Evolutionary conservation across 64 coral and sea anemone species (phyloP), one percentile per base, ranked within the genome.

Genomic region (Hydrozoanthus tunicans): DNA sequence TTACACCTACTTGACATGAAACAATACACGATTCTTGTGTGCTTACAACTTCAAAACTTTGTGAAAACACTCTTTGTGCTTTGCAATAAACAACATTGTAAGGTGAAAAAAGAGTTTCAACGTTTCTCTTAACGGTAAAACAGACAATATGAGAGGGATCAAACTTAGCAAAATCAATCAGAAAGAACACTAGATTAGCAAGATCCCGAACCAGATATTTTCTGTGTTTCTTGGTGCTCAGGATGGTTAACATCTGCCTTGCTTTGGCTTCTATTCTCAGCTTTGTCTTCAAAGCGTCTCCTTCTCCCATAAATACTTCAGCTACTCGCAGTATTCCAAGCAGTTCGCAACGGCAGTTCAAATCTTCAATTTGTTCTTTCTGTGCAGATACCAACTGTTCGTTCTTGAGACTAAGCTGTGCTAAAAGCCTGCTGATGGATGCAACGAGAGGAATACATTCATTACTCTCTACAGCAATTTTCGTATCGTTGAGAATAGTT

Each of bases 121-220:
- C 20, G 20, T 71, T 24, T 71, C 4, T 71, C 68, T 11, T 71
- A 17, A 71, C 68, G 23, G 10, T 71, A 17, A 71, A 71, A 4
- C 68, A 17, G 68, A 71, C 17, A 14, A 71, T 14, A 7, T 3
- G 68, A n/a, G 68, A 71, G 23, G 68, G 68, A 4, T 71, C 17
- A 71, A 71, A 6, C 68, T 24, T 71, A 5, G 15, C 68, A 70
- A 70, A 70, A 13, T 70, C 68, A 24, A 70, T 70, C 20, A 70
- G n/a, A 70, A 8, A 13, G 15, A 70, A 70, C 6, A 24, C 68
- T 15, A 70, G n/a, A 15, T 70, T 70, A 13, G 9, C 68, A 13
- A 70, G 68, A 24, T 70, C 68, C 10, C 68, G 68, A 70, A 70
- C 68, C 5, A 71, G 68, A 71, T 71, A 24, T 71, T 71, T 71